A percentile compares a stretch with the other conserved stretches of the same genome.
phyloP scores from a whole-genome alignment of 2,113 vertebrate species.

The Donacobius atricapilla region DNA sequence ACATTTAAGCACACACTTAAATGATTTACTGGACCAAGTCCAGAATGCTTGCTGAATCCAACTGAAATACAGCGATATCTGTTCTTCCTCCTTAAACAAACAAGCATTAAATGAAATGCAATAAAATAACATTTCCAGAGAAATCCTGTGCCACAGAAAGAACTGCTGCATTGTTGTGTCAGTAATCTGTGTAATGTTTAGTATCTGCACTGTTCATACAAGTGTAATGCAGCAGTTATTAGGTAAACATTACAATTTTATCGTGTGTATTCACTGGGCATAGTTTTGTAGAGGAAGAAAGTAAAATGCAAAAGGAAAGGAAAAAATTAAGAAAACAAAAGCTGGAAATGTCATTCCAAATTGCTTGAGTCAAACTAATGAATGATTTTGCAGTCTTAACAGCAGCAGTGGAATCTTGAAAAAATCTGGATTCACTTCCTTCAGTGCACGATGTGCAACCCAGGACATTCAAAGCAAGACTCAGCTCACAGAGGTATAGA shows the following conservation, averaged over 20 bases:
- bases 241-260: background rate
- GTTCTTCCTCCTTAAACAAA: conserved; percentile 46
- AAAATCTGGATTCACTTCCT: background rate
- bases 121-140: conserved; percentile 64
- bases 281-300: background rate
- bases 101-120: conserved; percentile 49
- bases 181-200: background rate
- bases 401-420: background rate
- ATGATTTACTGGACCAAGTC: conserved; percentile 37
- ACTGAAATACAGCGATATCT: conserved; percentile 38
- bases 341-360: background rate
- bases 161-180: background rate
- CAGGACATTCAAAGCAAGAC: background rate
- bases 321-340: background rate
- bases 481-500: background rate
- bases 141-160: conserved; percentile 23
- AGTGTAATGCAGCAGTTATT: background rate
- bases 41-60: conserved; percentile 42
- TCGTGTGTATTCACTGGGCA: background rate
- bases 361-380: background rate
- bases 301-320: background rate
- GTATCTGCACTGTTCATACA: background rate
- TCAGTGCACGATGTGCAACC: background rate
- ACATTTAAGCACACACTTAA: conserved; percentile 6
- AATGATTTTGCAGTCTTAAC: background rate